Percentiles rank a stretch among this genome's conserved stretches.
Conservation (phyloP, 2,888 invertebrate species). For the Acanthoscelides obtectus region DNA sequence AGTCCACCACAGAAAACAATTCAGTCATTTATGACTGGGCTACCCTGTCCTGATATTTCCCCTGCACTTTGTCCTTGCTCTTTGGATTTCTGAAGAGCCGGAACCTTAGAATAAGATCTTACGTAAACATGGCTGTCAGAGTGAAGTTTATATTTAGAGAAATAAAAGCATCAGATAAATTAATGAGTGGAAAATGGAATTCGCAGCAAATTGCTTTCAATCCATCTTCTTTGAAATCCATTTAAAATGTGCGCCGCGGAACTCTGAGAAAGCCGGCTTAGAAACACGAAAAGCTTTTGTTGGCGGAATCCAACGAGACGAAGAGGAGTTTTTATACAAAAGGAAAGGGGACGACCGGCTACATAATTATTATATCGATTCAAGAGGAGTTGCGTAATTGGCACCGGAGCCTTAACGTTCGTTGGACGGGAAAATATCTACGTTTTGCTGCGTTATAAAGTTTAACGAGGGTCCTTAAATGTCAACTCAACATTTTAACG, state of each 20-base stretch:
- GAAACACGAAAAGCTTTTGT: neutral
- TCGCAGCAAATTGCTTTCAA: constrained; percentile 15
- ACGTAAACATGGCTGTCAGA: constrained; percentile 2
- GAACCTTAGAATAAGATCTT: constrained; percentile 6
- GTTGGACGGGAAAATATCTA: neutral
- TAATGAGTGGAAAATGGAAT: constrained; percentile 18
- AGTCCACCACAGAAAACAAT: no score
- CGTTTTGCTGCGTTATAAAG: neutral
- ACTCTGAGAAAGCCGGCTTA: neutral
- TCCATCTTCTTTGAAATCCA: constrained; percentile 13
- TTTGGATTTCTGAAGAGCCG: neutral
- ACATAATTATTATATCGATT: neutral
- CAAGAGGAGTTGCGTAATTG: neutral
- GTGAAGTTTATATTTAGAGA: constrained; percentile 18
- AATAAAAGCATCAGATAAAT: constrained; percentile 16
- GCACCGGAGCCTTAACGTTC: neutral
- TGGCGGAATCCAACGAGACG: neutral
- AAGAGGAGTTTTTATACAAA: neutral
- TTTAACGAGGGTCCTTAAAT: neutral
- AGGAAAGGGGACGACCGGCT: neutral
- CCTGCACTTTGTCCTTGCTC: no score
- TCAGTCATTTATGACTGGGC: no score
- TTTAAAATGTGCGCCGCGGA: neutral
- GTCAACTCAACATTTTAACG: no score
- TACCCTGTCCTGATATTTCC: no score